Base-by-base conservation (phyloP, 2,888 invertebrate species). In the Trissolcus brochymenae region DNA sequence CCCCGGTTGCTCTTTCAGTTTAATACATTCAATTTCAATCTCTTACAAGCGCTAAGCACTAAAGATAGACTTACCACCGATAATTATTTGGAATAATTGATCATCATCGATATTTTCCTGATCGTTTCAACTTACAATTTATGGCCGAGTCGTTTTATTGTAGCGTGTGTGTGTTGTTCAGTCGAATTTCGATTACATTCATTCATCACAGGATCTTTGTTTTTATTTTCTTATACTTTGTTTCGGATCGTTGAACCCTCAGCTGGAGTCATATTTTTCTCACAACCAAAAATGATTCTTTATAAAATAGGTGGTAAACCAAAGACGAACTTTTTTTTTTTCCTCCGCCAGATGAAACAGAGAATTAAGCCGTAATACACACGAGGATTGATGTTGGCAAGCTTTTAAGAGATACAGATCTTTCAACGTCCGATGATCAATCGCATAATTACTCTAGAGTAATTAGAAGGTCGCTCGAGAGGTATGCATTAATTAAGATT, bases 401-500 rank as follows among this genome's bases (percentile, higher is more conserved):
- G 79, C 59, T 73, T 73, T 70, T 73, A 73, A 76, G 71, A 64
- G 70, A 71, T 79, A 62, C 79, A 72, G 76, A 78, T 76, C 75
- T 81, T 82, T 79, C 81, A 79, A 81, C 80, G 80, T 79, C 80
- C 79, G 82, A 80, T 82, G 76, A 76, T 83, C 81, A 81, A 80
- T 82, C 81, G 72, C 81, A 82, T 84, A 85, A 86, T 86, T 85
- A 84, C 82, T 81, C 71, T 60, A 67, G 81, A 82, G 82, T 84
- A 86, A 84, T 85, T 84, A 81, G 81, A 77, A 81, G 84, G 84
- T 85, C 81, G 84, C 80, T 79, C 80, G 70, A 53, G 35, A 35
- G 70, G 70, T 77, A 81, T 66, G 77, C 84, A 86, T 87, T 85
- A 83, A 86, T 86, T 85, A 84, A 83, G 81, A 84, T 84, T 79